These are phyloP conservation scores for Agrotis exclamationis DNA, from an alignment of 2,888 invertebrate genomes.

Conservation along the genomic window DNA sequence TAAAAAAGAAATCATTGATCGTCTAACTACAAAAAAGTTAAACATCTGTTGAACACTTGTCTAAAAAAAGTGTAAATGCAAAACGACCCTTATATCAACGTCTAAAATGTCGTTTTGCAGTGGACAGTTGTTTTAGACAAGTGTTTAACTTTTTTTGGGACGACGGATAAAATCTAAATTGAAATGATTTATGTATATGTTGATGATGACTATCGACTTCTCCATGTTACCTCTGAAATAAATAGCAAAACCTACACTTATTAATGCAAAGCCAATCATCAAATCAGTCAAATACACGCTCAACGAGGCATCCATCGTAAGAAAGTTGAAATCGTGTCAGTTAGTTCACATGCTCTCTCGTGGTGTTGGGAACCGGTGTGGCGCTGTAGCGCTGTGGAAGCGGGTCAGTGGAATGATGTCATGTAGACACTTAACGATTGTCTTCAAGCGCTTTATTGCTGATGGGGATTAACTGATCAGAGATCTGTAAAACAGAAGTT, in stretches of 20 bases:
- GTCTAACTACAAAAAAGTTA: too few species aligned
- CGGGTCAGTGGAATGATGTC: conserved; percentile 51
- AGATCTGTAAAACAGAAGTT: not conserved
- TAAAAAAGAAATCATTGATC: too few species aligned
- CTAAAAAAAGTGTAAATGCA: too few species aligned
- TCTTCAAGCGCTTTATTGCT: conserved; percentile 26
- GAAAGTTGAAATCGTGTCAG: conserved; percentile 79
- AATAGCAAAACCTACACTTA: conserved; percentile 12
- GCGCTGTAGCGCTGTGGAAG: conserved; percentile 48
- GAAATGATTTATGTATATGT: too few species aligned
- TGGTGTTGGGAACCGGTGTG: conserved; percentile 63
- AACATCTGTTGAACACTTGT: too few species aligned
- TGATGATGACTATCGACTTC: too few species aligned
- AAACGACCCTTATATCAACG: too few species aligned
- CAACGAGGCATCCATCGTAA: conserved; percentile 68
- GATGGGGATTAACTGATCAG: conserved; percentile 9
- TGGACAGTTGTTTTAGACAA: too few species aligned
- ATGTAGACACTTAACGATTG: conserved; percentile 35
- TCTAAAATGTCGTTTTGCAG: too few species aligned
- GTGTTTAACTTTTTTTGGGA: too few species aligned
- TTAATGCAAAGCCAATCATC: conserved; percentile 18
- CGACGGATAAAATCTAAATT: too few species aligned
- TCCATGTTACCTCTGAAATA: not conserved
- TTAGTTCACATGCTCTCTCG: conserved; percentile 64
- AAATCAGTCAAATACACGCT: conserved; percentile 22